Conservation (phyloP, 2,888 invertebrate species). For the Chamaedrilus cognettii region DNA sequence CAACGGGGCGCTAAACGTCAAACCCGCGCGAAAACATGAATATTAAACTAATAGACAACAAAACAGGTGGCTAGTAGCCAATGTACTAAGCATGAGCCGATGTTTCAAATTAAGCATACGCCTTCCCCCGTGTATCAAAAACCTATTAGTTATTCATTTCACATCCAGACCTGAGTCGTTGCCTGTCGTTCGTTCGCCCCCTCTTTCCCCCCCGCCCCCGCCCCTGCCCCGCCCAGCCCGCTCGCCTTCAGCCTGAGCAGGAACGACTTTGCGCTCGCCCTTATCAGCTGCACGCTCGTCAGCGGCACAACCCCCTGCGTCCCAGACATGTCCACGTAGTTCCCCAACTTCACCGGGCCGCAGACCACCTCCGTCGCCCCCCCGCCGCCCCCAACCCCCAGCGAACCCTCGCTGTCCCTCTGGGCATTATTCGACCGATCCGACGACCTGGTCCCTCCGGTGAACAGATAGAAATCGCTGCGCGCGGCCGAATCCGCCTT, state of each 20-base stretch:
- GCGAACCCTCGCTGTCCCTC: constrained; percentile 7
- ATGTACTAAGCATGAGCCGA: too few relatives aligned
- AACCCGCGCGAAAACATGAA: too few relatives aligned
- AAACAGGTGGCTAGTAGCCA: too few relatives aligned
- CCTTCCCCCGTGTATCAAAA: too few relatives aligned
- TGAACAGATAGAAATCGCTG: background rate
- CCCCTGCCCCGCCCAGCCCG: background rate
- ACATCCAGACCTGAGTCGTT: too few relatives aligned
- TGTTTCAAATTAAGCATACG: too few relatives aligned
- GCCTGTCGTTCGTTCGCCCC: too few relatives aligned
- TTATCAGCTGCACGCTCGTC: constrained; percentile 71
- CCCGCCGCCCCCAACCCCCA: constrained; percentile 77
- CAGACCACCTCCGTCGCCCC: constrained; percentile 88
- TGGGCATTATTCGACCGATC: background rate
- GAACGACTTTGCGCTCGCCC: constrained; percentile 53
- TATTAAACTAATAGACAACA: too few relatives aligned
- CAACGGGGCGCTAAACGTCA: too few relatives aligned
- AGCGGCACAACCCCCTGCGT: constrained; percentile 82
- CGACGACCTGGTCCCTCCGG: background rate
- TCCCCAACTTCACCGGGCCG: constrained; percentile 81
- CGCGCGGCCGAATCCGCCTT: background rate
- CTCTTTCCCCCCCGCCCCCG: background rate
- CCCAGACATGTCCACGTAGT: constrained; percentile 81
- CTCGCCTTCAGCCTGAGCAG: constrained; percentile 39
- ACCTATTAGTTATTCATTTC: too few relatives aligned